phyloP scores from a whole-genome alignment of 2,113 vertebrate species.

The Gallinago paraguaiae region DNA sequence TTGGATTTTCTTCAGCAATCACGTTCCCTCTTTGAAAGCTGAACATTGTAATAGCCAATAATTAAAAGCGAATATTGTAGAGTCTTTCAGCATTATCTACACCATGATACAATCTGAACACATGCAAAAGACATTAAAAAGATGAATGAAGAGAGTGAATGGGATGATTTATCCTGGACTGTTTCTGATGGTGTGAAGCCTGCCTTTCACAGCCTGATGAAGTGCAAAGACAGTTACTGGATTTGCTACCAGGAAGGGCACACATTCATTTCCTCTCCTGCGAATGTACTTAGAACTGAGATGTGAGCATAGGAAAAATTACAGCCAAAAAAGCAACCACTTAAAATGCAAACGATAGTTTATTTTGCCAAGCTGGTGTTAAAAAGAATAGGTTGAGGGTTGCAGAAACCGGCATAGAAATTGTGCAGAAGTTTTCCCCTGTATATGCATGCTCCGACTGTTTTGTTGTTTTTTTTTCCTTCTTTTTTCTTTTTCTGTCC shows the following conservation, averaged over 20 bases:
- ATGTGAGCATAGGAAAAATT: background rate
- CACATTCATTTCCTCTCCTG: background rate
- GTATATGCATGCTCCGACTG: background rate
- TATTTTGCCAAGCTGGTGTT: background rate
- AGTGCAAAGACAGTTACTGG: constrained; percentile 34
- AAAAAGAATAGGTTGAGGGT: background rate
- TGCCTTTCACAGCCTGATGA: constrained; percentile 54
- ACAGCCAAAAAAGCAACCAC: background rate
- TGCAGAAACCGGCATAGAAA: background rate
- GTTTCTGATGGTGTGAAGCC: constrained; percentile 5
- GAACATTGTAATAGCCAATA: background rate
- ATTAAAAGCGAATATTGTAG: background rate
- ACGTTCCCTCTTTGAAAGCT: background rate
- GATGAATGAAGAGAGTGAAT: constrained; percentile 43
- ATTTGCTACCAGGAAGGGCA: constrained; percentile 44
- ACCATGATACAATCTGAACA: background rate
- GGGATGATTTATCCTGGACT: constrained; percentile 16
- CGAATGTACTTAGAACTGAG: constrained; percentile 13
- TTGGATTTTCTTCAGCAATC: background rate
- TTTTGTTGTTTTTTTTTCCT: background rate
- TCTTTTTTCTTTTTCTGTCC: background rate
- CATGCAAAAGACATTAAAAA: background rate
- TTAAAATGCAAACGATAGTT: background rate
- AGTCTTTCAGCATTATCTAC: background rate
- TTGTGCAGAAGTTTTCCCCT: background rate